Conservation (phyloP, 2,113 vertebrate genomes). For the Ranitomeya variabilis region DNA sequence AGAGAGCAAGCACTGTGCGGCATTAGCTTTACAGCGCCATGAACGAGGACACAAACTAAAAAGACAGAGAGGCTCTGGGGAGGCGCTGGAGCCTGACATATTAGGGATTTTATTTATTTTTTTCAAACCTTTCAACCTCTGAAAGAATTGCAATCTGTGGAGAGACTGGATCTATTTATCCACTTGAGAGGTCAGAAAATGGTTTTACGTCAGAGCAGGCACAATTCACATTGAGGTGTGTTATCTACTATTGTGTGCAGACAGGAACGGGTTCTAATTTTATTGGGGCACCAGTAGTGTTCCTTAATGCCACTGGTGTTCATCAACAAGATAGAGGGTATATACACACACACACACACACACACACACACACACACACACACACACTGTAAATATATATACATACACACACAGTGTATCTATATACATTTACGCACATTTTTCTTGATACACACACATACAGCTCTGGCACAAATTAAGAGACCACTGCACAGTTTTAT, state of each 20-base stretch:
- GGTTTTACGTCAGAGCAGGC: not conserved
- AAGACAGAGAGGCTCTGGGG: conserved; percentile 40
- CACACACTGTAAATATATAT: too few relatives aligned
- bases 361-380: too few relatives aligned
- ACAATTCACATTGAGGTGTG: not conserved
- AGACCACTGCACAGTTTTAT: too few relatives aligned
- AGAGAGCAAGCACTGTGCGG: conserved; percentile 47
- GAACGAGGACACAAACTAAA: conserved; percentile 46
- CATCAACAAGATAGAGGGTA: not conserved
- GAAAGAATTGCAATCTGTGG: conserved; percentile 34
- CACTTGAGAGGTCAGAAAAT: conserved; percentile 49
- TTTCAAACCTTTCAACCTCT: conserved; percentile 47
- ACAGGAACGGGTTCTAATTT: conserved; percentile 2
- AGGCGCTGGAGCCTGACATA: conserved; percentile 38
- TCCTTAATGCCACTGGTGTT: not conserved
- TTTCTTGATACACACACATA: too few relatives aligned
- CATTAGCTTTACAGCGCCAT: conserved; percentile 42
- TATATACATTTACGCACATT: too few relatives aligned
- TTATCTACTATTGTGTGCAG: conserved; percentile 11
- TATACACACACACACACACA: too few relatives aligned
- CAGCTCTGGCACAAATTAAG: too few relatives aligned
- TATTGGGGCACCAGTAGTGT: not conserved
- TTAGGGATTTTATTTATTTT: conserved; percentile 22
- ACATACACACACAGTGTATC: too few relatives aligned
- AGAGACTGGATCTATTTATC: conserved; percentile 43